phyloP scores from a whole-genome alignment of 2,888 invertebrate species.

The Notodromas monacha region DNA sequence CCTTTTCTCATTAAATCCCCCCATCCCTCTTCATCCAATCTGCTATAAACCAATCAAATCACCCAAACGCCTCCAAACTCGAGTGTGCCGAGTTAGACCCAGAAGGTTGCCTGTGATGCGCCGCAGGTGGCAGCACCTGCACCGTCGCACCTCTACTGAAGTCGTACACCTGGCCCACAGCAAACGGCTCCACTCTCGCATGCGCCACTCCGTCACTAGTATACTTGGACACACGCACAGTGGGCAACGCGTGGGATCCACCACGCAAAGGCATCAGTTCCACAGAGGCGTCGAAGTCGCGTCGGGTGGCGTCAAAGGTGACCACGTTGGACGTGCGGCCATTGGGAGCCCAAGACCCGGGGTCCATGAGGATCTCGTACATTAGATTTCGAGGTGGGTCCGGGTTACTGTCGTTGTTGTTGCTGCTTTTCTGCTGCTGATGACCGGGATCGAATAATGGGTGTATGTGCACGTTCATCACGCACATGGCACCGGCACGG shows the following conservation, averaged over 20 bases:
- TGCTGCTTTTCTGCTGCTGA: no score
- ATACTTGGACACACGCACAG: constrained; percentile 57
- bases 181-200: constrained; percentile 47
- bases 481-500: constrained; percentile 50
- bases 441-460: constrained; percentile 12
- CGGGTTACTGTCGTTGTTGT: no score
- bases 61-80: no score
- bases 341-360: constrained; percentile 68
- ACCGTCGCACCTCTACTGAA: constrained; percentile 64
- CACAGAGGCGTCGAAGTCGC: constrained; percentile 28
- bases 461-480: constrained; percentile 13
- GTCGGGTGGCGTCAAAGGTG: no score
- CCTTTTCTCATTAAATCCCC: no score
- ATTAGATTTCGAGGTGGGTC: no score
- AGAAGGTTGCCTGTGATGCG: no score
- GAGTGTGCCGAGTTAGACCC: no score
- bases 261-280: constrained; percentile 77
- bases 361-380: constrained; percentile 75
- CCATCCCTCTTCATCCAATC: no score
- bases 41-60: no score
- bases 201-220: constrained; percentile 35
- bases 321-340: no score
- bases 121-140: constrained; percentile 49
- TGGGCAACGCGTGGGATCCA: constrained; percentile 57
- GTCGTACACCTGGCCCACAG: constrained; percentile 69